Evolutionary conservation across 2,113 vertebrate genomes (phyloP).

Genomic region (Haemorhous mexicanus): DNA sequence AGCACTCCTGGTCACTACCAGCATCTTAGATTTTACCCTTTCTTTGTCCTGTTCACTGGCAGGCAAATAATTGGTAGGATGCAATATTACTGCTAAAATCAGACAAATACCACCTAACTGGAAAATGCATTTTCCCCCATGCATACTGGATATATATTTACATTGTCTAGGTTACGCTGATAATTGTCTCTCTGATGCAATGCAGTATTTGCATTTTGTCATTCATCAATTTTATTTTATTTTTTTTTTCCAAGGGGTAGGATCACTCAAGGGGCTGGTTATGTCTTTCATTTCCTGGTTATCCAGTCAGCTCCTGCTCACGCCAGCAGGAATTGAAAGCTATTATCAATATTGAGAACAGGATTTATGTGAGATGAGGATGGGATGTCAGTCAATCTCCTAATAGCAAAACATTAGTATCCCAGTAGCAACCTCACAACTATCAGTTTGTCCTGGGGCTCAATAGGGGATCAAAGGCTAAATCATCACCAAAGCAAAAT

Average conservation of each 20-base stretch:
- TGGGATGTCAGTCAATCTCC: neutral
- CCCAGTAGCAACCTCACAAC: neutral
- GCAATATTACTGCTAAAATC: neutral
- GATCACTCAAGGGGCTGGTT: constrained; percentile 12
- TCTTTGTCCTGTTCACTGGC: neutral
- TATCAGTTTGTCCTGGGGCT: constrained; percentile 27
- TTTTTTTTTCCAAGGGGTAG: neutral
- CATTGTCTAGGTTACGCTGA: neutral
- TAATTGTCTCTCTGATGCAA: neutral
- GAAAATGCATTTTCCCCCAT: neutral
- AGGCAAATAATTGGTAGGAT: neutral
- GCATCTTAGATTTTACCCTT: neutral
- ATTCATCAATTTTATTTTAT: neutral
- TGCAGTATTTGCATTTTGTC: neutral
- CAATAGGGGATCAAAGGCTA: constrained; percentile 32
- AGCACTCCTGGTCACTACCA: neutral
- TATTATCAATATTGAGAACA: constrained; percentile 25
- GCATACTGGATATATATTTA: neutral
- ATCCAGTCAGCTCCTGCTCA: constrained; percentile 38
- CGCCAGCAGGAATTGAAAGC: constrained; percentile 30
- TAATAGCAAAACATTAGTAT: constrained; percentile 11
- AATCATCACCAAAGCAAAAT: constrained; percentile 39
- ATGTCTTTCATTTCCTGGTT: constrained; percentile 53
- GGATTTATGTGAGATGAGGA: constrained; percentile 38
- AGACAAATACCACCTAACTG: neutral